Percentiles rank a stretch among this genome's conserved stretches.
Conservation (phyloP, 2,888 invertebrate genomes). For the Corbicula japonica region DNA sequence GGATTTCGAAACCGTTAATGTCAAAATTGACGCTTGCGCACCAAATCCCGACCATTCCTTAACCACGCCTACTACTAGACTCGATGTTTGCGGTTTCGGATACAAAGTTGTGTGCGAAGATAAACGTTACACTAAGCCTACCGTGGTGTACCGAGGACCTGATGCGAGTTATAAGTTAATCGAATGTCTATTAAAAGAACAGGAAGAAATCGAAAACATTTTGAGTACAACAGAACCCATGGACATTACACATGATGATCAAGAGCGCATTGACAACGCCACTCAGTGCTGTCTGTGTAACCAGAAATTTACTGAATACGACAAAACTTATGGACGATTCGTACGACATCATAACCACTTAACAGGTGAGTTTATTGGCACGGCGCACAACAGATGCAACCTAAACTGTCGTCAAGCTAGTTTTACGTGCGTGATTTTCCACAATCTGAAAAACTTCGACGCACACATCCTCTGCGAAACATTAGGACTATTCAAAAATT, state of each 20-base stretch:
- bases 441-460: no score
- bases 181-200: slow-evolving; percentile 39
- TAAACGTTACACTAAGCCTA: slow-evolving; percentile 42
- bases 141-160: slow-evolving; percentile 42
- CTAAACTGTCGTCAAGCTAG: slow-evolving; percentile 30
- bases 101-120: slow-evolving; percentile 52
- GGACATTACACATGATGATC: no score
- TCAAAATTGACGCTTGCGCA: slow-evolving; percentile 28
- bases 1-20: slow-evolving; percentile 55
- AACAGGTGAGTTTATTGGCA: slow-evolving; percentile 28
- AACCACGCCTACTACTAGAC: no score
- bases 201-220: slow-evolving; percentile 35
- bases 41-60: no score
- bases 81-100: slow-evolving; percentile 44
- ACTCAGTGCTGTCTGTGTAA: slow-evolving; percentile 32
- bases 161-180: slow-evolving; percentile 43
- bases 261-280: slow-evolving; percentile 25
- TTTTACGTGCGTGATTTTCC: slow-evolving; percentile 32
- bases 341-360: slow-evolving; percentile 44
- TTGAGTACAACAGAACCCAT: slow-evolving; percentile 41
- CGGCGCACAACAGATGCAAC: slow-evolving; percentile 38
- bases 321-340: neutral
- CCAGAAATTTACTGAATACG: neutral
- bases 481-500: slow-evolving; percentile 35
- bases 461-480: slow-evolving; percentile 26